Evolutionary conservation across 2,113 vertebrate species (phyloP), one percentile per base, ranked within the genome.

Genomic region (Todiramphus saurophagus): DNA sequence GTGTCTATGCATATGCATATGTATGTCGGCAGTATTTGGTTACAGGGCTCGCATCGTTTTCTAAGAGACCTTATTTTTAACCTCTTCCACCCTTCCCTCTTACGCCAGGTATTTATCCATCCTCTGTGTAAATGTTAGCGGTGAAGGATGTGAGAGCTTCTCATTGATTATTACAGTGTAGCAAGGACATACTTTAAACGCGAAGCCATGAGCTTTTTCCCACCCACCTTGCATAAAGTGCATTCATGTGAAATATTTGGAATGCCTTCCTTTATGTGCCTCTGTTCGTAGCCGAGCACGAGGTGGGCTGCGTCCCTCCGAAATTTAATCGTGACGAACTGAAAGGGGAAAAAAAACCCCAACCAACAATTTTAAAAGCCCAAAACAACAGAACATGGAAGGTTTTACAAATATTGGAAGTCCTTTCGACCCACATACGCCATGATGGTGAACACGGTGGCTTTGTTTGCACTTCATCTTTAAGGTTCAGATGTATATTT

Each of bases 181-280:
- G 66, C 84, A 80, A 74, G 83, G 58, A 68, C 74, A 50, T 7
- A n/a, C 53, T 91, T 84, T 64, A 80, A 92, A 87, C 16, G 16
- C 43, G 14, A 28, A 94, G 50, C 74, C 74, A 16, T 33, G 90
- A 88, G 91, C 50, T 73, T 90, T 84, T 91, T 95, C 91, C 83
- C 96, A 94, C 95, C 89, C 96, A 95, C 93, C 94, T 93, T 93
- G 91, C 83, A 66, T 87, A 73, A 96, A 94, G 67, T 92, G 83
- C 94, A 96, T 93, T 95, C 95, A 96, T 87, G 95, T 94, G 89
- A 96, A 94, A 95, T 97, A 94, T 97, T 96, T 94, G 89, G 80
- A 93, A 94, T 96, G 89, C 92, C 55, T 97, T 89, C 77, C 77
- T 94, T 95, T 94, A 95, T 92, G 67, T 81, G 77, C 13, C 41